Conservation (phyloP, 2,888 invertebrate genomes). For the Agonopterix heracliana region DNA sequence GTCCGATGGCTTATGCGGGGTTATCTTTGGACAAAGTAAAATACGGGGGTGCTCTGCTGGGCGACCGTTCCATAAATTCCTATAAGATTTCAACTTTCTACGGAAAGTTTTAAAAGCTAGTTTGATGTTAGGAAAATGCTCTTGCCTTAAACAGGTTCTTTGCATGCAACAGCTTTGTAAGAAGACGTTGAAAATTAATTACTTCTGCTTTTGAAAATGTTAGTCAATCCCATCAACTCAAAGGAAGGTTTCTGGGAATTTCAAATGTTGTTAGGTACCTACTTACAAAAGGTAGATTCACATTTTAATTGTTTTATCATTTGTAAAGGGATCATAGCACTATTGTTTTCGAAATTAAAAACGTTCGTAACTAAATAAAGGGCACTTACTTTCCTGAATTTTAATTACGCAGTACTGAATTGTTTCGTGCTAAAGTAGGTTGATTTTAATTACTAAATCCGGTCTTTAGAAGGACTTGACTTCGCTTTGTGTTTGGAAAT, state of each 20-base stretch:
- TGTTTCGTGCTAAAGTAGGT: neutral
- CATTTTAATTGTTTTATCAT: too few relatives aligned
- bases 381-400: too few relatives aligned
- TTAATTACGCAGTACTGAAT: too few relatives aligned
- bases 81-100: neutral
- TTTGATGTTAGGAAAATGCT: neutral
- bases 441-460: conserved; percentile 19
- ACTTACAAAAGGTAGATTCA: too few relatives aligned
- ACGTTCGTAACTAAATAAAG: too few relatives aligned
- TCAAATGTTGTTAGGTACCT: too few relatives aligned
- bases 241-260: too few relatives aligned
- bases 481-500: neutral
- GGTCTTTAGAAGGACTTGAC: conserved; percentile 1
- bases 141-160: too few relatives aligned
- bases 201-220: neutral
- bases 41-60: neutral
- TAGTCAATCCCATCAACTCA: too few relatives aligned
- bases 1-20: neutral
- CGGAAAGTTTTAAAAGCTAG: neutral
- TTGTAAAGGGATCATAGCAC: too few relatives aligned
- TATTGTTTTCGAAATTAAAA: too few relatives aligned
- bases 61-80: neutral
- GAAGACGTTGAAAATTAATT: neutral
- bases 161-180: neutral
- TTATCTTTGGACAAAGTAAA: neutral